Evolutionary conservation across 2,888 invertebrate species (phyloP), one percentile per base, ranked within the genome.

Genomic region (Tenodera sinensis): DNA sequence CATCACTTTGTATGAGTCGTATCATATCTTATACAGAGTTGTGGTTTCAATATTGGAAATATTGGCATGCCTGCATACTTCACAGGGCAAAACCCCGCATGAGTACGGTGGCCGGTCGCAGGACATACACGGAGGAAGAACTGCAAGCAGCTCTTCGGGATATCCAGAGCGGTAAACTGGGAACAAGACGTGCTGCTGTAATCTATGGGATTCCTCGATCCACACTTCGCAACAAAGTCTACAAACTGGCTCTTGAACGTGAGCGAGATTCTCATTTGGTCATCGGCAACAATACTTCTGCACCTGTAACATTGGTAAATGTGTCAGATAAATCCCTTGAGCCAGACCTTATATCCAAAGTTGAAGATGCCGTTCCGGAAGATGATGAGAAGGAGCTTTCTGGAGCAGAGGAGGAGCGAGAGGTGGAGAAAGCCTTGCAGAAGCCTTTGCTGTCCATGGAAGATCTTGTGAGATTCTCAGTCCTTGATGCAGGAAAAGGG

Each of bases 201-300:
- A 97, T 98, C 92, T 99, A 99, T 94, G 98, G 98, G 92, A 98
- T 99, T 93, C 99, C 99, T 12, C 96, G 99, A 91, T 98, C 99
- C 91, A 99, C 99, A 42, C 95, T 99, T 88, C 96, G 99, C 91
- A 99, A 99, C 94, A 99, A 99, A 94, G 94, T 97, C 93, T 97
- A 97, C 95, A 98, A 98, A 93, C 94, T 97, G 92, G 95, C 96
- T 89, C 94, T 96, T 93, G 97, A 97, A 92, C 95, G 95, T 88
- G 95, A 95, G 92, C 95, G 96, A 91, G 96, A 96, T 92, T 95
- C 95, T 89, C 91, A 90, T 81, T 82, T 90, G 47, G 84, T 89
- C 14, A 83, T 84, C 83, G 84, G 81, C 14, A 85, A 27, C 47
- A 85, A 28, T 83, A 88, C 89, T 83, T 82, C 89, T 86, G 83